Evolutionary conservation across 2,113 vertebrate genomes (phyloP).

Genomic region (Actinemys pallida): DNA sequence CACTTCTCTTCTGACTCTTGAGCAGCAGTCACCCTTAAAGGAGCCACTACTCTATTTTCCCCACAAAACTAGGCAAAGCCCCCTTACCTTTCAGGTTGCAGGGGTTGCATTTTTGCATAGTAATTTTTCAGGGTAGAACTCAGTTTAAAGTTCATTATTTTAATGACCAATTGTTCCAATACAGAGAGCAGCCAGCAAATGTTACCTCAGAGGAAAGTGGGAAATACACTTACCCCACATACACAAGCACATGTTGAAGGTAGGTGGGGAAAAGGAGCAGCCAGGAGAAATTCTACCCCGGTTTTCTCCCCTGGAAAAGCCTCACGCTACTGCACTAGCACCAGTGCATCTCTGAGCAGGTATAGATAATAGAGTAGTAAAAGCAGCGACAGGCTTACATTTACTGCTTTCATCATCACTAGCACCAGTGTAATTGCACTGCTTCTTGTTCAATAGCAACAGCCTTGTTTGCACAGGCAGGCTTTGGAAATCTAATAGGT

Average conservation of each 20-base stretch:
- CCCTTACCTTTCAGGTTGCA: not conserved
- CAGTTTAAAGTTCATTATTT: not conserved
- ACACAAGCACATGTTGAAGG: not conserved
- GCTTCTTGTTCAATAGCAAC: not conserved
- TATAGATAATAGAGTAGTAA: not conserved
- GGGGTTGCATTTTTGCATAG: not conserved
- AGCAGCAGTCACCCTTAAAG: not conserved
- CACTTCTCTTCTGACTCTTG: not conserved
- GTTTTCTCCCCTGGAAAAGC: not conserved
- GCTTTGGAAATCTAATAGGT: not conserved
- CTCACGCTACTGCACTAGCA: not conserved
- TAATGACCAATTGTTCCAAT: not conserved
- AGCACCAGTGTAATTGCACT: not conserved
- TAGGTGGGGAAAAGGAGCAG: not conserved
- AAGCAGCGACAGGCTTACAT: conserved; percentile 39
- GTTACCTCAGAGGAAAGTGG: not conserved
- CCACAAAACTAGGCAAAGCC: not conserved
- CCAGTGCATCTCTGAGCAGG: not conserved
- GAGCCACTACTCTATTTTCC: not conserved
- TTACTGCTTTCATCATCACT: not conserved
- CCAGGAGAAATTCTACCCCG: not conserved
- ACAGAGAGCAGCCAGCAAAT: not conserved
- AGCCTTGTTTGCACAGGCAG: not conserved
- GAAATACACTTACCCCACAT: not conserved
- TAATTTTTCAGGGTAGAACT: not conserved